Percentiles rank a stretch among this genome's conserved stretches.
Conservation (phyloP, 2,888 invertebrate species). For the Orthosia gracilis region DNA sequence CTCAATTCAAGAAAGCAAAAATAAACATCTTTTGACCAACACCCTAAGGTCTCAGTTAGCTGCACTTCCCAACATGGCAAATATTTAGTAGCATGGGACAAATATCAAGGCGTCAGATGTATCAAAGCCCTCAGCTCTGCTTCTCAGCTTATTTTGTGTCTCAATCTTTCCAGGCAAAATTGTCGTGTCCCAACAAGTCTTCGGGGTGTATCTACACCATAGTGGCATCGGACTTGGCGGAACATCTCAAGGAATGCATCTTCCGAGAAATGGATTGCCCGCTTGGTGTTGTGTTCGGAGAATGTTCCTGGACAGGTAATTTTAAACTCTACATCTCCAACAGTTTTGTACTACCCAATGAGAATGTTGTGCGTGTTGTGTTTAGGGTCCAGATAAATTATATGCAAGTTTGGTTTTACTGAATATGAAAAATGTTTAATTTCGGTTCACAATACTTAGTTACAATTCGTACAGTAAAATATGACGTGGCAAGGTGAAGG, state of each 20-base stretch:
- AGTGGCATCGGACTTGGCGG: constrained; percentile 73
- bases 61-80: too few species aligned
- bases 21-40: too few species aligned
- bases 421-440: too few species aligned
- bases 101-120: background rate
- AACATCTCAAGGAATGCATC: constrained; percentile 86
- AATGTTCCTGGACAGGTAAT: constrained; percentile 86
- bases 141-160: background rate
- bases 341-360: background rate
- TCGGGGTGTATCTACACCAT: constrained; percentile 81
- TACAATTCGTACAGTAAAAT: too few species aligned
- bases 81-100: background rate
- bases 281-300: constrained; percentile 82
- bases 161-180: constrained; percentile 73
- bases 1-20: too few species aligned
- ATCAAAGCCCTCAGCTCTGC: background rate
- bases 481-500: too few species aligned
- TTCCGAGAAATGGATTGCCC: constrained; percentile 86
- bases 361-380: too few species aligned
- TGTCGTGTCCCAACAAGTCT: constrained; percentile 81
- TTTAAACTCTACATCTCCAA: background rate
- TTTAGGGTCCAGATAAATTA: too few species aligned
- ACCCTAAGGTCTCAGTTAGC: too few species aligned
- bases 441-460: too few species aligned
- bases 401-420: too few species aligned